Percentiles rank a stretch among this genome's conserved stretches.
These are phyloP conservation scores for Glomeris maerens DNA, from an alignment of 1,140 invertebrate genomes.

Conservation along the genomic window DNA sequence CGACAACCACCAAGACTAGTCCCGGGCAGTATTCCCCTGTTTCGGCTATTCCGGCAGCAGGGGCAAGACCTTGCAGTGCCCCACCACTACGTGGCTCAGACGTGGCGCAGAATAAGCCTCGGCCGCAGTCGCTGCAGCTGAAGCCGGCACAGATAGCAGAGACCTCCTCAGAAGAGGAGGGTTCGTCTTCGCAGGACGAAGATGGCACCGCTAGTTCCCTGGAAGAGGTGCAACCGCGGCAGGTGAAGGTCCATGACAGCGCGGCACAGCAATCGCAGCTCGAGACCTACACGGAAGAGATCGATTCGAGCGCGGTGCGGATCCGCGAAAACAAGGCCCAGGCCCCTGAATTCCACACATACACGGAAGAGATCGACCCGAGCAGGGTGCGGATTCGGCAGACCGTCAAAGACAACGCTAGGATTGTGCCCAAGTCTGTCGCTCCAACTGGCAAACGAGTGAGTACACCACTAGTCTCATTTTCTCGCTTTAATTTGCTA, in stretches of 20 bases:
- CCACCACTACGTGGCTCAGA: not conserved
- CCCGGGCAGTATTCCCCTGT: constrained; percentile 4
- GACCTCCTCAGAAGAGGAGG: not conserved
- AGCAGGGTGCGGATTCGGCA: constrained; percentile 14
- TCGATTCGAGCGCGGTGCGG: constrained; percentile 20
- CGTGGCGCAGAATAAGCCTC: not conserved
- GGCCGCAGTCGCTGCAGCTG: not conserved
- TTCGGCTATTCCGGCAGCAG: not conserved
- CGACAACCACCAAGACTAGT: no score
- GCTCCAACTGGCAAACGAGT: constrained; percentile 2
- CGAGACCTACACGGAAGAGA: constrained; percentile 17
- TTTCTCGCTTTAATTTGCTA: not conserved
- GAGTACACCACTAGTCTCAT: no score
- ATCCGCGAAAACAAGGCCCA: constrained; percentile 19
- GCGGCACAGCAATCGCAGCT: constrained; percentile 14
- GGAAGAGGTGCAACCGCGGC: constrained; percentile 21
- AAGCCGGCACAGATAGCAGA: not conserved
- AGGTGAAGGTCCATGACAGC: constrained; percentile 20
- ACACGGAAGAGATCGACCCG: constrained; percentile 18
- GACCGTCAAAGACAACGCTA: constrained; percentile 7
- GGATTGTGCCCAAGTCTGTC: no score
- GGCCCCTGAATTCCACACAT: constrained; percentile 13
- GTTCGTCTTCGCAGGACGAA: not conserved
- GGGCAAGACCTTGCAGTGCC: not conserved
- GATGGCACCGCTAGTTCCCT: constrained; percentile 1